These are phyloP conservation scores for Lasioglossum calceatum DNA, from an alignment of 2,888 invertebrate species.

Conservation along the genomic window DNA sequence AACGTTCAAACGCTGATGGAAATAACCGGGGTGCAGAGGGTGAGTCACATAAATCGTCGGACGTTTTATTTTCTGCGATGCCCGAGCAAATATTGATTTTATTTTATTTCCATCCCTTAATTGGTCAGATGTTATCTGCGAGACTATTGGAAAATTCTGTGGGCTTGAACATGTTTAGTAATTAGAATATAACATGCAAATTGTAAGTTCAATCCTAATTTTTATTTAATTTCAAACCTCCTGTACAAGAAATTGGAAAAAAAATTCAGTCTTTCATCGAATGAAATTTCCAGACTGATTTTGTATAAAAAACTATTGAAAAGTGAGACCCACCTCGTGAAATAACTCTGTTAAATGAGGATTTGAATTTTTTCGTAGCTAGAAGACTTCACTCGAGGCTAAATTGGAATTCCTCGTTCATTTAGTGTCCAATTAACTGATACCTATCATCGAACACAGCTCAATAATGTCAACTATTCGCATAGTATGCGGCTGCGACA, in stretches of 20 bases:
- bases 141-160: background rate
- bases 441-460: background rate
- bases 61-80: background rate
- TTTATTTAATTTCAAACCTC: background rate
- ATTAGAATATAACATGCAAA: background rate
- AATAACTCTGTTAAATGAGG: background rate
- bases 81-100: background rate
- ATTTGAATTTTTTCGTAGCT: background rate
- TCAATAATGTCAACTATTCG: background rate
- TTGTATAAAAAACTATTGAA: background rate
- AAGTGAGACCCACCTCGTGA: background rate
- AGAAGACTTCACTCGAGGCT: background rate
- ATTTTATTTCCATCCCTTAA: background rate
- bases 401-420: background rate
- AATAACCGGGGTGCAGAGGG: background rate
- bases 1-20: background rate
- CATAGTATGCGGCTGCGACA: background rate
- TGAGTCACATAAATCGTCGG: background rate
- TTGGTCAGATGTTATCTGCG: background rate
- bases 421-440: background rate
- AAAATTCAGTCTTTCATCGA: background rate
- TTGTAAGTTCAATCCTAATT: background rate
- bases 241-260: background rate
- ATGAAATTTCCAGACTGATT: background rate
- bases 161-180: background rate